Evolutionary conservation across 2,113 vertebrate species (phyloP).

Genomic region (Oostethus manadensis): DNA sequence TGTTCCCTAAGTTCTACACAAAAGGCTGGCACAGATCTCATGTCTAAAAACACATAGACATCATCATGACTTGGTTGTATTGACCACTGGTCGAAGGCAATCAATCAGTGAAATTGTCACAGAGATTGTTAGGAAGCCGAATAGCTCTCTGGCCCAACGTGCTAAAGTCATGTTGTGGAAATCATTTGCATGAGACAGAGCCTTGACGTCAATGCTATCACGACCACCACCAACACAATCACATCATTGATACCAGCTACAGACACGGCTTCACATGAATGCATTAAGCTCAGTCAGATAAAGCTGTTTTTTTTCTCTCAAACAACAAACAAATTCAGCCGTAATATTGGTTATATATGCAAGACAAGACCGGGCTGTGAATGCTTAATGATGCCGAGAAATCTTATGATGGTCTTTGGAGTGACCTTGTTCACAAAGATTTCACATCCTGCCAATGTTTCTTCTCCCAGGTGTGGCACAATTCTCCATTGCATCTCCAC

Average conservation of each 20-base stretch:
- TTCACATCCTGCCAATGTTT: conserved; percentile 61
- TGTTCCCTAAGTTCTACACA: conserved; percentile 36
- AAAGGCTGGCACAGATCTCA: conserved; percentile 47
- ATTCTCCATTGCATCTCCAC: conserved; percentile 39
- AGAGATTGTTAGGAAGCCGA: conserved; percentile 42
- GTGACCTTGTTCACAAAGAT: conserved; percentile 61
- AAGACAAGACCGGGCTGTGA: conserved; percentile 28
- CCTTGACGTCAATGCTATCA: conserved; percentile 46
- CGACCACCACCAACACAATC: conserved; percentile 20
- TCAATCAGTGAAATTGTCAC: conserved; percentile 63
- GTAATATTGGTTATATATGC: conserved; percentile 17
- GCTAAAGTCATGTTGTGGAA: conserved; percentile 31
- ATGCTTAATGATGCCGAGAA: conserved; percentile 25
- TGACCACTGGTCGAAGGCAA: conserved; percentile 12
- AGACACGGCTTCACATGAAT: conserved; percentile 51
- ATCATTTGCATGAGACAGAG: conserved; percentile 23
- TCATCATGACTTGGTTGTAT: conserved; percentile 59
- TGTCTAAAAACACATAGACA: conserved; percentile 52
- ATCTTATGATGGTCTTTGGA: conserved; percentile 48
- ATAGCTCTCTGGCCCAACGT: conserved; percentile 23
- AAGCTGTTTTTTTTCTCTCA: conserved; percentile 36
- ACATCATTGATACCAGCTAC: conserved; percentile 46
- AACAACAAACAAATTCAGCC: conserved; percentile 40
- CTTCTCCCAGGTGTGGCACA: conserved; percentile 61
- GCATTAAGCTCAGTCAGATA: neutral